phyloP scores from a whole-genome alignment of 1,140 invertebrate species.

The Chelonus insularis region DNA sequence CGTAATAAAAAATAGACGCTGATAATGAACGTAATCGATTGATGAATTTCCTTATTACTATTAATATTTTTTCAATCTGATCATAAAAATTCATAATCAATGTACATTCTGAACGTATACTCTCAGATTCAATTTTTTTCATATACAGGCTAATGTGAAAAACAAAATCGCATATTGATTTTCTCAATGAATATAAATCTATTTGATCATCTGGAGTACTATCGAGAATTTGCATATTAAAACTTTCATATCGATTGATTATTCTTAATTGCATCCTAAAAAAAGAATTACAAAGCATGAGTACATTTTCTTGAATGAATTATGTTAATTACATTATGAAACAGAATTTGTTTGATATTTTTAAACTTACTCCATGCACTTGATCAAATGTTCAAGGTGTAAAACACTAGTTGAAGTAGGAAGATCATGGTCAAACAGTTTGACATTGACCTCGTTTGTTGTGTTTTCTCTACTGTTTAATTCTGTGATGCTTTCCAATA shows the following conservation, averaged over 20 bases:
- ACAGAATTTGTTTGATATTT: background rate
- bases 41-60: slow-evolving; percentile 42
- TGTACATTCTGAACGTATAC: slow-evolving; percentile 32
- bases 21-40: slow-evolving; percentile 44
- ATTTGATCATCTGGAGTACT: slow-evolving; percentile 27
- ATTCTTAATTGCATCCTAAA: slow-evolving; percentile 48
- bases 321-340: too few relatives aligned
- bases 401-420: slow-evolving; percentile 41
- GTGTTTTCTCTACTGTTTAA: slow-evolving; percentile 29
- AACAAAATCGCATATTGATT: slow-evolving; percentile 46
- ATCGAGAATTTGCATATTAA: slow-evolving; percentile 26
- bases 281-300: slow-evolving; percentile 13
- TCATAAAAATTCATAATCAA: slow-evolving; percentile 38
- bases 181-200: slow-evolving; percentile 45
- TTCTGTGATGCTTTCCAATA: slow-evolving; percentile 38
- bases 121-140: slow-evolving; percentile 43
- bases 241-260: slow-evolving; percentile 43
- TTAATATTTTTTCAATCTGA: slow-evolving; percentile 41
- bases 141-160: slow-evolving; percentile 44
- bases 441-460: slow-evolving; percentile 27
- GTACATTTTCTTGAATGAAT: too few relatives aligned
- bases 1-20: slow-evolving; percentile 51
- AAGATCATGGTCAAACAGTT: slow-evolving; percentile 41
- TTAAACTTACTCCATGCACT: slow-evolving; percentile 48
- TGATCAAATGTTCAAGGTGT: slow-evolving; percentile 41